Evolutionary conservation across 2,113 vertebrate genomes (phyloP).

Genomic region (Nansenia antarctica): DNA sequence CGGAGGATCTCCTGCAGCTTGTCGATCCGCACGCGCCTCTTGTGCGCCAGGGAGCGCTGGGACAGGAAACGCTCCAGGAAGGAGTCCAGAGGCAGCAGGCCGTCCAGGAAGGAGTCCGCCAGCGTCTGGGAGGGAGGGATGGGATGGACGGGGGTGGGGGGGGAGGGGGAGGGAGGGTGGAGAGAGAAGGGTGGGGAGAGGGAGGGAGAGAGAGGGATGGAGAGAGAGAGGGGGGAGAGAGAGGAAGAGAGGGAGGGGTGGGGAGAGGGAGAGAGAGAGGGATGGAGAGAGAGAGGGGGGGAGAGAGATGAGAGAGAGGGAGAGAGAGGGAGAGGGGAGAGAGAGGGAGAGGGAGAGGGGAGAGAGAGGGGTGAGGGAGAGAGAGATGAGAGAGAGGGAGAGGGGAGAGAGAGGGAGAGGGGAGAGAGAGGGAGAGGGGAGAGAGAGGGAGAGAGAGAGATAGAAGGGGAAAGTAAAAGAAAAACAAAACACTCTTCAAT

Average conservation of each 20-base stretch:
- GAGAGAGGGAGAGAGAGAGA: neutral
- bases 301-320: neutral
- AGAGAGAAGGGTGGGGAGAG: neutral
- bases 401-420: neutral
- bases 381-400: neutral
- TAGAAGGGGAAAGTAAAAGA: neutral
- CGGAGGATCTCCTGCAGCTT: conserved; percentile 90
- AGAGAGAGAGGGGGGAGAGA: neutral
- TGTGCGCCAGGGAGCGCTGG: conserved; percentile 84
- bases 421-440: too few species aligned
- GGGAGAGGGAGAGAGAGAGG: neutral
- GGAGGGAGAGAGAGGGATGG: neutral
- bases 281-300: neutral
- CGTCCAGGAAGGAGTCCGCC: conserved; percentile 89
- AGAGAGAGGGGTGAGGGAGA: neutral
- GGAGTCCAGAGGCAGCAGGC: conserved; percentile 80
- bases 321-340: conserved; percentile 4
- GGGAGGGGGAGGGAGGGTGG: neutral
- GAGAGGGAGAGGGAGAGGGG: neutral
- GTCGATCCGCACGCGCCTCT: conserved; percentile 85
- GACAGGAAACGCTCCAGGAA: conserved; percentile 85
- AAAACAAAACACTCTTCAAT: neutral
- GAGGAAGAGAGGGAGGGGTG: neutral
- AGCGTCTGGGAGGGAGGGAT: conserved; percentile 78
- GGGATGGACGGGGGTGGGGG: too few species aligned